A percentile compares a stretch with the other conserved stretches of the same genome.
Conservation (phyloP, 2,888 invertebrate genomes). For the Priapulus caudatus region DNA sequence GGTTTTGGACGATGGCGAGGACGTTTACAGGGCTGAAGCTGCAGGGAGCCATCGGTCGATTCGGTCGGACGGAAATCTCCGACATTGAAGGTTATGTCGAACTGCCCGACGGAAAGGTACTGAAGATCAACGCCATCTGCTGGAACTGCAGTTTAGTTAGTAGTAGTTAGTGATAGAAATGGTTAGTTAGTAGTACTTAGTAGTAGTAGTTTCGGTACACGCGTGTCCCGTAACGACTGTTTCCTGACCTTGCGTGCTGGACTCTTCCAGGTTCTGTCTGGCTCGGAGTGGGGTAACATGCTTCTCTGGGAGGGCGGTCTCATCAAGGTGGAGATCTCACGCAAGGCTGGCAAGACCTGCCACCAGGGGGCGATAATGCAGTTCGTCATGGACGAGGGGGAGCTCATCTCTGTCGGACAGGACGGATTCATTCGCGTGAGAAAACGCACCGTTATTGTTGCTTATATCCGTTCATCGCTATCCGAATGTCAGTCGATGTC, state of each 20-base stretch:
- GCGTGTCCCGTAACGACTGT: no score
- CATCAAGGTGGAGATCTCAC: conserved; percentile 68
- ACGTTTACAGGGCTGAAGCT: conserved; percentile 84
- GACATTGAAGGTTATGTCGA: conserved; percentile 72
- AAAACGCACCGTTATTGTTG: neutral
- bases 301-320: conserved; percentile 79
- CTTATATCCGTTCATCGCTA: neutral
- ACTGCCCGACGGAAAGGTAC: conserved; percentile 74
- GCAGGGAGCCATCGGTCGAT: conserved; percentile 73
- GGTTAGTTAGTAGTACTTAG: no score
- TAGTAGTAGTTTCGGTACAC: no score
- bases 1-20: conserved; percentile 83
- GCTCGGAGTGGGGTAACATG: conserved; percentile 81
- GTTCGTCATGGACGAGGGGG: conserved; percentile 46
- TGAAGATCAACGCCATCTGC: no score
- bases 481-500: neutral
- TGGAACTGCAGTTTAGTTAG: no score
- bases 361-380: conserved; percentile 62
- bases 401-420: conserved; percentile 46
- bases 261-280: conserved; percentile 57
- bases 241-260: no score
- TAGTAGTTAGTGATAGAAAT: no score
- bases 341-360: conserved; percentile 57
- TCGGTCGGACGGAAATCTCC: conserved; percentile 81
- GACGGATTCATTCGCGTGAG: conserved; percentile 38